A percentile compares a stretch with the other conserved stretches of the same genome.
Conservation (phyloP, 2,888 invertebrate genomes). For the Calameuta idolon region DNA sequence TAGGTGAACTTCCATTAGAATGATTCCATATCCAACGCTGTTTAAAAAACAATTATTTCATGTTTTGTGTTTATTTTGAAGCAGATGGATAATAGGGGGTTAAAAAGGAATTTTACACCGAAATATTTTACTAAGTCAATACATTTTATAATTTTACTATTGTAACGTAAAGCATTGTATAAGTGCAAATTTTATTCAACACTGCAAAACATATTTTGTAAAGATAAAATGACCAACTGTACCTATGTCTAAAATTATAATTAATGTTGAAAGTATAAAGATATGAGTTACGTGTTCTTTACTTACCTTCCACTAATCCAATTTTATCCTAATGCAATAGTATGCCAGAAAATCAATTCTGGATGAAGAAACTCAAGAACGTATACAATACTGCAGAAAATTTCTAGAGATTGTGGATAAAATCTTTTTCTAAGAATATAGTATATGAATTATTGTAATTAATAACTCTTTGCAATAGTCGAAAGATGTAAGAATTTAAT, state of each 20-base stretch:
- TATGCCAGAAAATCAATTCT: not conserved
- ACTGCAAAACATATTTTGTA: slow-evolving; percentile 40
- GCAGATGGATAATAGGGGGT: not conserved
- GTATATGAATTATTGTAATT: not conserved
- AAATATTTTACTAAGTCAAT: slow-evolving; percentile 23
- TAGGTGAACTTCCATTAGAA: not conserved
- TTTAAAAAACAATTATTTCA: not conserved
- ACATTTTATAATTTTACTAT: slow-evolving; percentile 27
- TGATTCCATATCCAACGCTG: not conserved
- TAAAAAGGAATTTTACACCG: not conserved
- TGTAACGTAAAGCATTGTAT: slow-evolving; percentile 11
- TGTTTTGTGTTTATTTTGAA: too few species aligned
- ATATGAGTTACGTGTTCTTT: not conserved
- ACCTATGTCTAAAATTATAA: slow-evolving; percentile 36
- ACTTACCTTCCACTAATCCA: not conserved
- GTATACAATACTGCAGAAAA: not conserved
- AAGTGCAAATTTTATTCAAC: slow-evolving; percentile 12
- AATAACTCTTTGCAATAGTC: not conserved
- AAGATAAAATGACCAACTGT: slow-evolving; percentile 33
- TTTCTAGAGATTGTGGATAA: not conserved
- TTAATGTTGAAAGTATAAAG: slow-evolving; percentile 27
- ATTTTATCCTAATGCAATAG: not conserved
- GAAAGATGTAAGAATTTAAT: not conserved
- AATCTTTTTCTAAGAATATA: not conserved
- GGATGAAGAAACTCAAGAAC: not conserved